Base-by-base conservation (phyloP, 1,140 invertebrate genomes). In the Lysiphlebus fabarum region DNA sequence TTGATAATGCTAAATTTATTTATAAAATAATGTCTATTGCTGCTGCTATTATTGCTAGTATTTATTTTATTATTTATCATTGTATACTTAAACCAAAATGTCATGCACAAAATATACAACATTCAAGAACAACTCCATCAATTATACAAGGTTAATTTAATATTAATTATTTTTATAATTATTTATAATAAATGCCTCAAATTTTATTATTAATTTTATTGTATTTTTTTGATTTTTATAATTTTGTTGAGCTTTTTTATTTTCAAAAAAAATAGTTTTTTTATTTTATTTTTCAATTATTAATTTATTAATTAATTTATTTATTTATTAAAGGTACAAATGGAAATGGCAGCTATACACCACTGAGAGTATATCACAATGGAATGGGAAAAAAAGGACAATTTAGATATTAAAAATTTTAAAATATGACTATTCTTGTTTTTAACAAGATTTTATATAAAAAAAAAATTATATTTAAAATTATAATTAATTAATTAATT, bases 351-450 rank as follows among this genome's bases (percentile, higher is more conserved):
- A 87, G 82, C 66, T 90, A 90, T 68, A 87, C 88, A 11, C 88
- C 89, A 6, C 81, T 90, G 67, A 80, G 87, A 67, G 87, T 90
- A 4, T 90, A 90, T 66, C 87, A 90, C 73, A 89, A 90, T 67
- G 86, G 87, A 65, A 82, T 86, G 70, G 87, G 86, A 54, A 84
- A 83, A 70, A 90, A 90, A 75, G 87, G 87, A 61, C 87, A 90
- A 71, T 90, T 90, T 78, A 84, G 87, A 72, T 90, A 89, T 73
- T 90, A 79, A 86, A 67, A 40, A 11, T n/a, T n/a, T n/a, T n/a
- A n/a, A n/a, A n/a, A n/a, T n/a, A n/a, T n/a, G n/a, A n/a, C n/a
- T n/a, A n/a, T n/a, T n/a, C n/a, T n/a, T n/a, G n/a, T n/a, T n/a
- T n/a, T n/a, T n/a, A 44, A 44, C 14, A 44, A 12, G 14, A 12